Evolutionary conservation across 2,797 vertebrate species (phyloP).

Genomic region (Lophura swinhoii): DNA sequence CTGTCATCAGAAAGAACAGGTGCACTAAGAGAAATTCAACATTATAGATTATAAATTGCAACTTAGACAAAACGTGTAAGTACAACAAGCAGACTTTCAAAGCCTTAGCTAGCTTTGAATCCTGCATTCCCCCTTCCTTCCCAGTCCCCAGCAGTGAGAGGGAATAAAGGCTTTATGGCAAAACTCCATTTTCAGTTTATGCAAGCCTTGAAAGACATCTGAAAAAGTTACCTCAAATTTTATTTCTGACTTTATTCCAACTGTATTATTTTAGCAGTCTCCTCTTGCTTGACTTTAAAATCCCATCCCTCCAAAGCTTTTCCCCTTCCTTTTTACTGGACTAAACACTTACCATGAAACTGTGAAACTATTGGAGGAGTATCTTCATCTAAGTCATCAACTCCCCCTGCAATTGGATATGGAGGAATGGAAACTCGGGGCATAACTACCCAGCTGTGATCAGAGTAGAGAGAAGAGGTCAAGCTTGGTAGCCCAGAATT

Average conservation of each 20-base stretch:
- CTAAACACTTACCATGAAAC: slow-evolving; percentile 86
- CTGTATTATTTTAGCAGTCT: background rate
- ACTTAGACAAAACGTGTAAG: background rate
- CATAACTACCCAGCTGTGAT: slow-evolving; percentile 99
- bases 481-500: slow-evolving; percentile 95
- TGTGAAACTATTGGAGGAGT: slow-evolving; percentile 96
- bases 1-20: background rate
- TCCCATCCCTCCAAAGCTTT: background rate
- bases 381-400: slow-evolving; percentile 98
- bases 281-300: background rate
- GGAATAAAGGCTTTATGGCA: background rate
- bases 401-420: slow-evolving; percentile 97
- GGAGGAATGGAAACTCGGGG: slow-evolving; percentile 95
- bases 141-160: background rate
- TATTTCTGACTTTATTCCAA: background rate
- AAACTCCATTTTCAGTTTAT: background rate
- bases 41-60: background rate
- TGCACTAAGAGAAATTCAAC: background rate
- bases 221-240: background rate
- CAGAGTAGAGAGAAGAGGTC: slow-evolving; percentile 94
- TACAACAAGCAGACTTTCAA: background rate
- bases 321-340: background rate
- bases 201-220: background rate
- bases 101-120: background rate
- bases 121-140: too few relatives aligned